Conservation (phyloP, 2,797 vertebrate species). For the Helostoma temminkii region DNA sequence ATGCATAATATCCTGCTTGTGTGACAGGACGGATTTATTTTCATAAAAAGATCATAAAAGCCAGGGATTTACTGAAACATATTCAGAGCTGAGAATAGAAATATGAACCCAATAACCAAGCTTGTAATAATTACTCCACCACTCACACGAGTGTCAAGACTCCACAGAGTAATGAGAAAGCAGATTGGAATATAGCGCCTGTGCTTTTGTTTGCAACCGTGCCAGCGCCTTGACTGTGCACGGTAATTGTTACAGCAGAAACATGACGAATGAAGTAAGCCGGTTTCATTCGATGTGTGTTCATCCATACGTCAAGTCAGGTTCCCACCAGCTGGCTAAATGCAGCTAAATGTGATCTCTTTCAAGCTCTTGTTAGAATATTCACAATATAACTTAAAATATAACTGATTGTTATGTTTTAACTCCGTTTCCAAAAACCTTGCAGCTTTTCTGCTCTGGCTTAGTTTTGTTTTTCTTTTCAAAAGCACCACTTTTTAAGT, state of each 20-base stretch:
- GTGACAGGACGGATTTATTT: constrained; percentile 34
- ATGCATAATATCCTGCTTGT: constrained; percentile 4
- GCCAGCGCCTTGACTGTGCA: constrained; percentile 54
- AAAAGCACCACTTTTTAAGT: constrained; percentile 13
- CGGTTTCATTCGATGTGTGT: constrained; percentile 38
- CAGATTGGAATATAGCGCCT: constrained; percentile 49
- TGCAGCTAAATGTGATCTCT: constrained; percentile 15
- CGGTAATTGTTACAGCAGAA: constrained; percentile 45
- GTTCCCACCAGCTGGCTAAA: constrained; percentile 39
- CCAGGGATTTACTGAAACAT: constrained; percentile 26
- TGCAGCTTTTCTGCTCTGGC: constrained; percentile 12
- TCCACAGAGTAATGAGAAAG: constrained; percentile 41
- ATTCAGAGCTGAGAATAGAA: constrained; percentile 27
- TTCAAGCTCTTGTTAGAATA: constrained; percentile 2
- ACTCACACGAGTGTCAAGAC: constrained; percentile 25
- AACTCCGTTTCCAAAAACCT: background rate
- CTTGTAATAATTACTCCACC: constrained; percentile 54
- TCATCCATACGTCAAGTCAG: constrained; percentile 30
- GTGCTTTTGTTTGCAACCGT: constrained; percentile 61
- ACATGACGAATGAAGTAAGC: constrained; percentile 55
- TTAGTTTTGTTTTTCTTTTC: constrained; percentile 12
- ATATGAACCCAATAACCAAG: constrained; percentile 21
- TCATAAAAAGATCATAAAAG: constrained; percentile 36
- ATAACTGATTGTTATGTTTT: constrained; percentile 16
- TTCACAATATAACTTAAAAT: constrained; percentile 12